A percentile compares a stretch with the other conserved stretches of the same genome.
Evolutionary conservation across 2,797 vertebrate species (phyloP).

Genomic region (Pteronotus mesoamericanus): DNA sequence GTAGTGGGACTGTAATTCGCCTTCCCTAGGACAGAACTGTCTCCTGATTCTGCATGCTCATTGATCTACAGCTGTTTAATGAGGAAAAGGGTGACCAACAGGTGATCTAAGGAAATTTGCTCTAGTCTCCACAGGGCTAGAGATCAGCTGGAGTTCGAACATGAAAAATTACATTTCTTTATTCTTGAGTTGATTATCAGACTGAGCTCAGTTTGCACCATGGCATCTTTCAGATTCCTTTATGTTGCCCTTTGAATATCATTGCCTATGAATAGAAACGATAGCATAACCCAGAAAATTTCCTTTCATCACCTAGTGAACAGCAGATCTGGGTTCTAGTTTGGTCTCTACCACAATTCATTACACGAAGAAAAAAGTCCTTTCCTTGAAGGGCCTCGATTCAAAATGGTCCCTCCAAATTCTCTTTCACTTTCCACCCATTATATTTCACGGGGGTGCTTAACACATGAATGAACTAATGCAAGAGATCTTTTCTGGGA

Average conservation of each 20-base stretch:
- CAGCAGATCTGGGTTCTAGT: not conserved
- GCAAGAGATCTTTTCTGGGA: not conserved
- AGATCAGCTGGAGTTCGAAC: constrained; percentile 33
- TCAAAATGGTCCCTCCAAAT: not conserved
- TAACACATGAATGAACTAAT: not conserved
- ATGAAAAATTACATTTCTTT: constrained; percentile 49
- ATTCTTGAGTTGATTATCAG: constrained; percentile 44
- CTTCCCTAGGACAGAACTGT: constrained; percentile 13
- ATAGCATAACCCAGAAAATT: not conserved
- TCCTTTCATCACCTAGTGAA: not conserved
- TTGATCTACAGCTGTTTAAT: constrained; percentile 59
- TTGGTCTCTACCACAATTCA: not conserved
- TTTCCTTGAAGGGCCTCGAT: not conserved
- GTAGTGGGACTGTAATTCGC: constrained; percentile 70
- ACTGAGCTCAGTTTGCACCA: not conserved
- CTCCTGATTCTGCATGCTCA: not conserved
- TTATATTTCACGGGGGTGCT: not conserved
- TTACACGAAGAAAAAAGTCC: not conserved
- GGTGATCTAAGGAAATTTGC: constrained; percentile 40
- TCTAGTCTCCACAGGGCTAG: constrained; percentile 32
- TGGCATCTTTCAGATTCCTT: not conserved
- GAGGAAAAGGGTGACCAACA: constrained; percentile 50
- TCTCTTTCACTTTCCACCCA: not conserved
- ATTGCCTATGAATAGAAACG: not conserved
- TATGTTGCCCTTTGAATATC: not conserved